Evolutionary conservation across 2,888 invertebrate species (phyloP).

Genomic region (Pedicia rivosa): DNA sequence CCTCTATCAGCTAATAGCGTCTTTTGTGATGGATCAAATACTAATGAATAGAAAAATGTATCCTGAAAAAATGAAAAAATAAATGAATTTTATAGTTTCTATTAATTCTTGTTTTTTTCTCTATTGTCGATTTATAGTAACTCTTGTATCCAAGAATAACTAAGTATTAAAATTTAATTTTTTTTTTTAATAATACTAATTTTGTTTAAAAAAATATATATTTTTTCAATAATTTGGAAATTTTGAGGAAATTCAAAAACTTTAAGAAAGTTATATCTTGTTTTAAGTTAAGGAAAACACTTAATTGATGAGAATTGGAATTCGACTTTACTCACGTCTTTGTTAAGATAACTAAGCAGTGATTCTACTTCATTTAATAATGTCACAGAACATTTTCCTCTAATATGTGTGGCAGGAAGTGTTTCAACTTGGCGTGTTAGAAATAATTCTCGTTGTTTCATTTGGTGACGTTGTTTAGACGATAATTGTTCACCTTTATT

Average conservation of each 20-base stretch:
- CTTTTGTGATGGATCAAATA: slow-evolving; percentile 98
- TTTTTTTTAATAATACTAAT: too few relatives aligned
- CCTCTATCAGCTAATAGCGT: slow-evolving; percentile 98
- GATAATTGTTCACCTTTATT: slow-evolving; percentile 45
- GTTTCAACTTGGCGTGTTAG: slow-evolving; percentile 96
- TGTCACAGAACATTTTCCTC: slow-evolving; percentile 98
- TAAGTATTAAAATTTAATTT: too few relatives aligned
- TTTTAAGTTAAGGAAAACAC: too few relatives aligned
- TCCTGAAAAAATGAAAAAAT: slow-evolving; percentile 79
- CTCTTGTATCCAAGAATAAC: too few relatives aligned
- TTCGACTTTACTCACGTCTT: slow-evolving; percentile 54
- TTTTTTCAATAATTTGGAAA: too few relatives aligned
- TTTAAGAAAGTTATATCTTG: too few relatives aligned
- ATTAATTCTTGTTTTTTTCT: too few relatives aligned
- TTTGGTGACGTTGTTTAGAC: slow-evolving; percentile 82
- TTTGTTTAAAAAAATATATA: too few relatives aligned
- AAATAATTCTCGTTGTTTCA: slow-evolving; percentile 96
- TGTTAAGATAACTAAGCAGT: slow-evolving; percentile 87
- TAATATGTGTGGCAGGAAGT: slow-evolving; percentile 94
- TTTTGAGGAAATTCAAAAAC: too few relatives aligned
- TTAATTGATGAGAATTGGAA: too few relatives aligned
- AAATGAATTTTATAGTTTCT: too few relatives aligned
- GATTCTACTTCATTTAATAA: slow-evolving; percentile 98
- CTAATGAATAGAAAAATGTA: slow-evolving; percentile 98
- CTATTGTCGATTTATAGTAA: too few relatives aligned